A percentile compares a stretch with the other conserved stretches of the same genome.
Conservation (phyloP, 2,888 invertebrate species). For the Campoplex nolae region DNA sequence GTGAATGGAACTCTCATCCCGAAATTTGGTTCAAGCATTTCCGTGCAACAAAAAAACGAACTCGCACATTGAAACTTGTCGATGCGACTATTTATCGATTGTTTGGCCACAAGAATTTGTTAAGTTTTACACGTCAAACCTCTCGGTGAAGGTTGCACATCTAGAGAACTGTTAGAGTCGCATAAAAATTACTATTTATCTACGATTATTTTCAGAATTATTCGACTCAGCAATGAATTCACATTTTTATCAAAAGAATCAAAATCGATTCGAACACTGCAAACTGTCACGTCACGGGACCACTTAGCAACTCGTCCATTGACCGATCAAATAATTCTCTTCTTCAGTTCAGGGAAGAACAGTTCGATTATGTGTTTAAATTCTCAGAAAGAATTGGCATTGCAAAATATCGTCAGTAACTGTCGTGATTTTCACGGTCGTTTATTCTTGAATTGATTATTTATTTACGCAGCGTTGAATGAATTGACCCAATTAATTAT, state of each 20-base stretch:
- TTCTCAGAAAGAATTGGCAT: slow-evolving; percentile 9
- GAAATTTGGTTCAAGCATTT: not conserved
- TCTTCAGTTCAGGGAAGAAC: slow-evolving; percentile 19
- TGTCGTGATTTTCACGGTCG: not conserved
- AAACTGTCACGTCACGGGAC: slow-evolving; percentile 3
- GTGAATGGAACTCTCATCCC: not conserved
- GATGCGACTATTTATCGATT: not conserved
- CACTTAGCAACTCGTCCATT: slow-evolving; percentile 29
- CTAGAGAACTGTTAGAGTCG: no score
- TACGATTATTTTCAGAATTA: not conserved
- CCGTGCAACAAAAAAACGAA: not conserved
- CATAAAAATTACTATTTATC: no score
- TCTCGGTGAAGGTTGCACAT: no score
- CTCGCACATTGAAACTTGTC: not conserved
- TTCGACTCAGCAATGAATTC: slow-evolving; percentile 7
- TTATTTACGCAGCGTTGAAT: not conserved
- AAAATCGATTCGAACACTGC: not conserved
- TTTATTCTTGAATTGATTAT: not conserved
- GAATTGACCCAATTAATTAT: not conserved
- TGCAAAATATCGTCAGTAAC: slow-evolving; percentile 37
- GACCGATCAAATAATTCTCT: slow-evolving; percentile 18
- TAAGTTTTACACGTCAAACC: no score
- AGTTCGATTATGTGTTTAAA: slow-evolving; percentile 38
- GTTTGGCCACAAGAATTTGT: no score
- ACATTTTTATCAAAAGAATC: not conserved